Percentiles rank a stretch among this genome's conserved stretches.
Evolutionary conservation across 2,797 vertebrate species (phyloP).

Genomic region (Potorous gilbertii): DNA sequence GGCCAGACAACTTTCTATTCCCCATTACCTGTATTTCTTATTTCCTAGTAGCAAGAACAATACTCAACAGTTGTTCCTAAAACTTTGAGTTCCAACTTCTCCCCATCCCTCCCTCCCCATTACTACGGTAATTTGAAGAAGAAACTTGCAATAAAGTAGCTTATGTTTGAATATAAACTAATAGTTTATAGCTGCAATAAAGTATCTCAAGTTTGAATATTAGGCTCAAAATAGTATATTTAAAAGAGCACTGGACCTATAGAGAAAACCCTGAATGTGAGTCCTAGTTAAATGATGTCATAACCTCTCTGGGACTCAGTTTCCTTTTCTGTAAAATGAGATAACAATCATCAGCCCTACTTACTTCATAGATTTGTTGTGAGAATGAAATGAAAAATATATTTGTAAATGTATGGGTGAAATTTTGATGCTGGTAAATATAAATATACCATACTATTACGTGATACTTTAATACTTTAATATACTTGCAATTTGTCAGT

Average conservation of each 20-base stretch:
- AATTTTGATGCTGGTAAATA: not conserved
- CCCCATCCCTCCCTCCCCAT: no score
- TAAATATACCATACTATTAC: not conserved
- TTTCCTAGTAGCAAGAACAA: no score
- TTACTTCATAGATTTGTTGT: not conserved
- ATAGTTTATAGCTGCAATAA: not conserved
- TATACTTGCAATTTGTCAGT: not conserved
- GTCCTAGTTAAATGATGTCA: not conserved
- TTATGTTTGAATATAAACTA: no score
- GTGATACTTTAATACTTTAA: not conserved
- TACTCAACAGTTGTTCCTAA: no score
- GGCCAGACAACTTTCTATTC: no score
- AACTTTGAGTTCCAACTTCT: no score
- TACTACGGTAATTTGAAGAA: not conserved
- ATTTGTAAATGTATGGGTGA: not conserved
- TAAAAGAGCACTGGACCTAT: no score
- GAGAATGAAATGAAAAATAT: not conserved
- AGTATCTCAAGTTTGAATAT: not conserved
- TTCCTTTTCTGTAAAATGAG: not conserved
- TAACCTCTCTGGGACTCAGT: not conserved
- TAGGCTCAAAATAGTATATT: no score
- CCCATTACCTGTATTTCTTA: no score
- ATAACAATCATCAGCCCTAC: not conserved
- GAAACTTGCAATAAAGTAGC: not conserved
- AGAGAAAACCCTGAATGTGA: not conserved